A percentile compares a stretch with the other conserved stretches of the same genome.
phyloP scores from a whole-genome alignment of 2,888 invertebrate species.

The Ceratothoa steindachneri region DNA sequence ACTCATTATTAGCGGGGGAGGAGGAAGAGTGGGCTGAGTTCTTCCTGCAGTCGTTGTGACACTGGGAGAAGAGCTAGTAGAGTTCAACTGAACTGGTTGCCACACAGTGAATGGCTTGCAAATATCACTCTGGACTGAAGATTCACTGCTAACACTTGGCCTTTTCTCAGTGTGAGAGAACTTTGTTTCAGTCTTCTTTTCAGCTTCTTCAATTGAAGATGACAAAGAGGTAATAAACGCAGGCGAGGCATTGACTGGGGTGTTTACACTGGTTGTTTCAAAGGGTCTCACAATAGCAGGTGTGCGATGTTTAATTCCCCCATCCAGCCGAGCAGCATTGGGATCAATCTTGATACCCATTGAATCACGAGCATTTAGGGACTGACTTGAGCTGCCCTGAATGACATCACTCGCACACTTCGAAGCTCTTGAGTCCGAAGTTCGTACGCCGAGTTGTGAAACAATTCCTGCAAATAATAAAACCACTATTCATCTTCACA shows the following conservation, averaged over 20 bases:
- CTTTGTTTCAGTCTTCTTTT: background rate
- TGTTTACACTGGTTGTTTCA: constrained; percentile 20
- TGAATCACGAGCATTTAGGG: background rate
- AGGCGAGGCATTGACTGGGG: background rate
- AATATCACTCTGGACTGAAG: background rate
- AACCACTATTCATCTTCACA: background rate
- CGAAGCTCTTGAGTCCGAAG: constrained; percentile 12
- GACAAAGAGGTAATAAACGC: background rate
- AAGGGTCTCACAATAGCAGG: constrained; percentile 41
- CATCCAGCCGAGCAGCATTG: constrained; percentile 18
- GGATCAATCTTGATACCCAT: background rate
- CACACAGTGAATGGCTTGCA: constrained; percentile 22
- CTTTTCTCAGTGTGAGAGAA: background rate
- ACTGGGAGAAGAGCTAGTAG: background rate
- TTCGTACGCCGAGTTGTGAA: constrained; percentile 30
- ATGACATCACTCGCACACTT: background rate
- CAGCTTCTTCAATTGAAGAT: background rate
- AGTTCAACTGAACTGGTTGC: constrained; percentile 29
- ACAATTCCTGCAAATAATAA: constrained; percentile 28
- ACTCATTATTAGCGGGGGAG: background rate
- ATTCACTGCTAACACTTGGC: background rate
- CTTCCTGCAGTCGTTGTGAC: background rate
- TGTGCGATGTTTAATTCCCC: constrained; percentile 29
- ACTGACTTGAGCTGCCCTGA: constrained; percentile 4
- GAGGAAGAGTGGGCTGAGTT: background rate